Conservation (phyloP, 2,113 vertebrate genomes). For the Oryzias melastigma region DNA sequence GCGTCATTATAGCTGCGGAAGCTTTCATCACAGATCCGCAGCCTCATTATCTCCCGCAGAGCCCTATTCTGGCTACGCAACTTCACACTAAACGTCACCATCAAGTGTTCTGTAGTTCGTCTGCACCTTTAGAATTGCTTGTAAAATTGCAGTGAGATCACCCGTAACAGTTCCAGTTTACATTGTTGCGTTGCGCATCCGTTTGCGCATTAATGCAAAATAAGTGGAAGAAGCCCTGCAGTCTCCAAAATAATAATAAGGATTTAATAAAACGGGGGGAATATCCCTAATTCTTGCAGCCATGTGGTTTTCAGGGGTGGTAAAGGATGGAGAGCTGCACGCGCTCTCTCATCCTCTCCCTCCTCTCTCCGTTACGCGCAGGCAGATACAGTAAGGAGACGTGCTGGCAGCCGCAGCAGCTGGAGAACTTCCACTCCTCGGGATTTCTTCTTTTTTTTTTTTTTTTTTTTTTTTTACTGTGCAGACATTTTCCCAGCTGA, state of each 20-base stretch:
- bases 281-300: slow-evolving; percentile 9
- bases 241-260: neutral
- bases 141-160: too few relatives aligned
- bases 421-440: slow-evolving; percentile 34
- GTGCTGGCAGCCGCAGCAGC: slow-evolving; percentile 29
- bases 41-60: slow-evolving; percentile 50
- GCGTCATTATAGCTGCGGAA: slow-evolving; percentile 28
- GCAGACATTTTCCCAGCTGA: slow-evolving; percentile 4
- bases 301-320: slow-evolving; percentile 5
- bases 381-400: slow-evolving; percentile 40
- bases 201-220: neutral
- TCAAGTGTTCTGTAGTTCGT: too few relatives aligned
- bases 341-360: slow-evolving; percentile 33
- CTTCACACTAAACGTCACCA: too few relatives aligned
- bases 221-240: neutral
- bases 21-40: slow-evolving; percentile 50
- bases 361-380: slow-evolving; percentile 7
- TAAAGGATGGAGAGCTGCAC: neutral
- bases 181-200: too few relatives aligned
- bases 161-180: too few relatives aligned
- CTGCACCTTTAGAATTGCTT: too few relatives aligned
- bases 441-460: slow-evolving; percentile 4
- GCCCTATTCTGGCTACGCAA: slow-evolving; percentile 4
- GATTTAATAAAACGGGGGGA: neutral
- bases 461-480: neutral